Evolutionary conservation across 2,888 invertebrate genomes (phyloP), one percentile per base, ranked within the genome.

Genomic region (Cryptophagus acutangulus): DNA sequence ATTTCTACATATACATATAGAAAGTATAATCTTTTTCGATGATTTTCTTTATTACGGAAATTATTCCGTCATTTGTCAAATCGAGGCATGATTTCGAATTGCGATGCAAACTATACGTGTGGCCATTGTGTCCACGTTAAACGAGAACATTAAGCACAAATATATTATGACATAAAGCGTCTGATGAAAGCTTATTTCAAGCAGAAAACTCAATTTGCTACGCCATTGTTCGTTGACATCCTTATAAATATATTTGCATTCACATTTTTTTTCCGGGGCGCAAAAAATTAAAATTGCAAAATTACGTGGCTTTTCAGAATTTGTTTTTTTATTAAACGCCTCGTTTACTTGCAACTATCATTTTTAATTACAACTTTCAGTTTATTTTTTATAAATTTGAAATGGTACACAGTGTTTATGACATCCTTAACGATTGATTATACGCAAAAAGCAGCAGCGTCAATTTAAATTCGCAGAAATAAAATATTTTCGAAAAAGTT

Each of bases 141-240:
- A n/a, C 24, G 6, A 20, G n/a, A 20, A 20, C n/a, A 20, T n/a
- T 20, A 8, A n/a, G n/a, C n/a, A n/a, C n/a, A n/a, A n/a, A n/a
- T n/a, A n/a, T n/a, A n/a, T n/a, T n/a, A 20, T 20, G 20, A 20
- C 20, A 20, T 20, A 20, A 20, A 20, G 9, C 20, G 20, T 6
- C 20, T 9, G 20, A 20, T 20, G 20, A 20, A 20, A 20, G 20
- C 20, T 20, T 20, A 20, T 20, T 20, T 20, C 20, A 20, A 20
- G 40, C 38, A 40, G 40, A 40, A 46, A 46, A 43, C 46, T 46
- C 46, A 46, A 46, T 46, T 43, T 46, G 41, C 33, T 36, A 28
- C 36, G 36, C n/a, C 34, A 46, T 46, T 46, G 46, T 46, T 41
- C 43, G 41, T 33, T 36, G 46, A 43, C 46, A 43, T 40, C 40